A percentile compares a stretch with the other conserved stretches of the same genome.
These are phyloP conservation scores for Lasioglossum morio DNA, from an alignment of 2,888 invertebrate genomes.

Conservation along the genomic window DNA sequence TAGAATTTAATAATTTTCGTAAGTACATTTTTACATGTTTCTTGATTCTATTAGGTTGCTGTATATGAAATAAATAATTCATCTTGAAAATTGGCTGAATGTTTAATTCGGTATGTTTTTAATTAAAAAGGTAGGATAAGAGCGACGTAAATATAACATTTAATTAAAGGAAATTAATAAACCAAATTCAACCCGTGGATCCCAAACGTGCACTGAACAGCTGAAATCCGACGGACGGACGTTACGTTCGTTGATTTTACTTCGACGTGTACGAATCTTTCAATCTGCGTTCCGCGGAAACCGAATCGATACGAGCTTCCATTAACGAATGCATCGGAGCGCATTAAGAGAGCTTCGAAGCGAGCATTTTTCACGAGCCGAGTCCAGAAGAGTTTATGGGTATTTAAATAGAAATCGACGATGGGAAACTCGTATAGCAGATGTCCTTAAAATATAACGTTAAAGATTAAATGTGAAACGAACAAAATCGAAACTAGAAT, in stretches of 20 bases:
- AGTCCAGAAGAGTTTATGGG: background rate
- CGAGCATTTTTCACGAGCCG: background rate
- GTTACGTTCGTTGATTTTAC: background rate
- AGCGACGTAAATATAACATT: too few species aligned
- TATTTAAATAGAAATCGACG: background rate
- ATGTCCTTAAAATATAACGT: background rate
- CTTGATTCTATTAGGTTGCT: background rate
- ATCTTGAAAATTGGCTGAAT: too few species aligned
- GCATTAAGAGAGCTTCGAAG: background rate
- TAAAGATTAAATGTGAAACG: background rate
- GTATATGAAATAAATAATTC: background rate
- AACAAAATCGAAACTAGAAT: background rate
- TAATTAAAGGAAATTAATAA: too few species aligned
- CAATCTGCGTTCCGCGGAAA: background rate
- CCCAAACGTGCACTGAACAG: too few species aligned
- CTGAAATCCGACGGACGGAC: background rate
- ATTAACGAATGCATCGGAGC: constrained; percentile 3
- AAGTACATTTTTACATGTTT: too few species aligned
- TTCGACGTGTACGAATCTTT: background rate
- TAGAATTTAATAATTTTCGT: background rate
- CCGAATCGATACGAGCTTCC: constrained; percentile 1
- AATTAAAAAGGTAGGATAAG: too few species aligned
- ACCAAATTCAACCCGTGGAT: too few species aligned
- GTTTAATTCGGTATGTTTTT: too few species aligned
- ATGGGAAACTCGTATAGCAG: background rate